These are phyloP conservation scores for Drosophila burlai DNA, from an alignment of 1,140 invertebrate species.

Conservation along the genomic window DNA sequence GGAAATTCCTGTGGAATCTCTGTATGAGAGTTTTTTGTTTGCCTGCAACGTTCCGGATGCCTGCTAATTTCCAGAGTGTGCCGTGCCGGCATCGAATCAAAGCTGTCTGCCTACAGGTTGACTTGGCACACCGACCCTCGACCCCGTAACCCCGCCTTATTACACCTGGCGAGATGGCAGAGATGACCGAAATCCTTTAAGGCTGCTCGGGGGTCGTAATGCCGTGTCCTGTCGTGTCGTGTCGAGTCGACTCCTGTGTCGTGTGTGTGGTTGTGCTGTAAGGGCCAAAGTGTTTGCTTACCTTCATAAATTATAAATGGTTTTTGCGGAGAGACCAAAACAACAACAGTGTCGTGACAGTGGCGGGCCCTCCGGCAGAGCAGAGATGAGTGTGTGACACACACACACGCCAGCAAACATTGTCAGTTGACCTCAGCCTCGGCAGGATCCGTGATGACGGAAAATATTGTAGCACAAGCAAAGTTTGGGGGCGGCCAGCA, in stretches of 20 bases:
- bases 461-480: conserved; percentile 52
- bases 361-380: conserved; percentile 13
- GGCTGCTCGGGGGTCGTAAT: conserved; percentile 36
- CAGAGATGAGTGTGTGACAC: conserved; percentile 18
- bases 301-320: conserved; percentile 82
- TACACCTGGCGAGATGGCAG: conserved; percentile 33
- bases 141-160: conserved; percentile 13
- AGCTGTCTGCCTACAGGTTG: conserved; percentile 55
- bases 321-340: conserved; percentile 56
- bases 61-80: conserved; percentile 68
- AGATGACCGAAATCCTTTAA: conserved; percentile 61
- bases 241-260: conserved; percentile 17
- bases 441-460: conserved; percentile 42
- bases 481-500: conserved; percentile 19
- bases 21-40: conserved; percentile 25
- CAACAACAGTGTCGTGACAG: conserved; percentile 34
- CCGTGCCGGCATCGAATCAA: conserved; percentile 40
- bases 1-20: conserved; percentile 39
- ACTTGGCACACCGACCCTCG: conserved; percentile 21
- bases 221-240: conserved; percentile 28
- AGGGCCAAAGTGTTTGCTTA: conserved; percentile 76
- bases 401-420: conserved; percentile 29
- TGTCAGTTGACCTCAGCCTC: conserved; percentile 47
- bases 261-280: conserved; percentile 28
- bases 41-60: conserved; percentile 37